These are phyloP conservation scores for Cremastinae sp. DNA, from an alignment of 2,888 invertebrate genomes.

Conservation along the genomic window DNA sequence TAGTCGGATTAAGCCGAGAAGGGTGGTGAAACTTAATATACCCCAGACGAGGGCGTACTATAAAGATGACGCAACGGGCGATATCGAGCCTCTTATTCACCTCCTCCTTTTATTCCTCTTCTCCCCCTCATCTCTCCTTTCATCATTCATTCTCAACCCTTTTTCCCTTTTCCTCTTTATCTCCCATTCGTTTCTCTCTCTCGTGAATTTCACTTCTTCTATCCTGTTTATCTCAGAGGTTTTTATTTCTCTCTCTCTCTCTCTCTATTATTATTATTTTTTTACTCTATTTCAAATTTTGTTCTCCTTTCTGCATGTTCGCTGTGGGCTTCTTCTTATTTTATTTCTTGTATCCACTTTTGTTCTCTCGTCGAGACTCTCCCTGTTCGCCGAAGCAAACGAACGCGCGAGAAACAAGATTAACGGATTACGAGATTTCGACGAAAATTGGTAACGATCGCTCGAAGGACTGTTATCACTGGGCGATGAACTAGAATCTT, in stretches of 20 bases:
- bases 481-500: conserved; percentile 39
- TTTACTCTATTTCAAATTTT: neutral
- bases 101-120: conserved; percentile 13
- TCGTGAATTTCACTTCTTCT: no score
- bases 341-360: neutral
- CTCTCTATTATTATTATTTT: neutral
- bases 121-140: neutral
- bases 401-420: conserved; percentile 59
- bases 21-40: conserved; percentile 63
- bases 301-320: neutral
- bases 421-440: conserved; percentile 64
- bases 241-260: no score
- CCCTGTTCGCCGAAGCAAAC: neutral
- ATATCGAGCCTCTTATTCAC: conserved; percentile 51
- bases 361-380: conserved; percentile 6
- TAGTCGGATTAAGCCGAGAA: conserved; percentile 61
- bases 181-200: neutral
- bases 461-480: conserved; percentile 57
- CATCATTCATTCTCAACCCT: neutral
- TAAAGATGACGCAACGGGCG: conserved; percentile 62
- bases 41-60: conserved; percentile 54
- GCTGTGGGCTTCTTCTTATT: neutral
- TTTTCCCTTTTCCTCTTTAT: neutral
- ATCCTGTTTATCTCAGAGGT: no score
- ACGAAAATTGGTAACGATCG: conserved; percentile 64